Evolutionary conservation across 2,113 vertebrate genomes (phyloP).

Genomic region (Lates calcarifer): DNA sequence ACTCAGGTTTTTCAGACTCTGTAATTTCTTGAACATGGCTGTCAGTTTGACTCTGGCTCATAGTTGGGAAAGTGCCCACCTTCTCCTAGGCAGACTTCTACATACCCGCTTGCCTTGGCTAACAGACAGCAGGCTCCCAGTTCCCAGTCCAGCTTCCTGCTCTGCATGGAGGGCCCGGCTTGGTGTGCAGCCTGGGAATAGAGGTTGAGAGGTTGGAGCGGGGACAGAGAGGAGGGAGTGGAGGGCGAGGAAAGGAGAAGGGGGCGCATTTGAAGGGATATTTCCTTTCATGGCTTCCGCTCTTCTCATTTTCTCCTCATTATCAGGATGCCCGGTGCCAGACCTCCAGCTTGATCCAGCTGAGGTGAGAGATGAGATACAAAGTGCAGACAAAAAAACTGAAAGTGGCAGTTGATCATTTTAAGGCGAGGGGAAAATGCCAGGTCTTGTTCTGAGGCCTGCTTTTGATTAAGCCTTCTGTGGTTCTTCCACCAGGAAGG

Average conservation of each 20-base stretch:
- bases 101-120: slow-evolving; percentile 59
- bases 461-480: slow-evolving; percentile 57
- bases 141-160: slow-evolving; percentile 65
- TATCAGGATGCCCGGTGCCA: slow-evolving; percentile 75
- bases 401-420: slow-evolving; percentile 62
- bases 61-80: slow-evolving; percentile 62
- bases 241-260: slow-evolving; percentile 27
- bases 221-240: slow-evolving; percentile 58
- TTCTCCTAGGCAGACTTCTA: slow-evolving; percentile 60
- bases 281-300: slow-evolving; percentile 79
- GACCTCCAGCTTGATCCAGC: slow-evolving; percentile 64
- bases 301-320: slow-evolving; percentile 78
- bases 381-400: slow-evolving; percentile 64
- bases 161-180: slow-evolving; percentile 60
- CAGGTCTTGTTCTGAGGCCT: slow-evolving; percentile 34
- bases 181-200: slow-evolving; percentile 63
- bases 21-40: slow-evolving; percentile 73
- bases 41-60: slow-evolving; percentile 74
- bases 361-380: slow-evolving; percentile 71
- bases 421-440: slow-evolving; percentile 38
- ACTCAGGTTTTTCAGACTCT: slow-evolving; percentile 60
- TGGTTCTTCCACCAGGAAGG: slow-evolving; percentile 23
- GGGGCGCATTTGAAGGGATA: slow-evolving; percentile 70
- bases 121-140: slow-evolving; percentile 56
- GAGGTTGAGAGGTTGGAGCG: slow-evolving; percentile 57